Evolutionary conservation across 2,797 vertebrate species (phyloP), one percentile per base, ranked within the genome.

Genomic region (Lutjanus argentimaculatus): DNA sequence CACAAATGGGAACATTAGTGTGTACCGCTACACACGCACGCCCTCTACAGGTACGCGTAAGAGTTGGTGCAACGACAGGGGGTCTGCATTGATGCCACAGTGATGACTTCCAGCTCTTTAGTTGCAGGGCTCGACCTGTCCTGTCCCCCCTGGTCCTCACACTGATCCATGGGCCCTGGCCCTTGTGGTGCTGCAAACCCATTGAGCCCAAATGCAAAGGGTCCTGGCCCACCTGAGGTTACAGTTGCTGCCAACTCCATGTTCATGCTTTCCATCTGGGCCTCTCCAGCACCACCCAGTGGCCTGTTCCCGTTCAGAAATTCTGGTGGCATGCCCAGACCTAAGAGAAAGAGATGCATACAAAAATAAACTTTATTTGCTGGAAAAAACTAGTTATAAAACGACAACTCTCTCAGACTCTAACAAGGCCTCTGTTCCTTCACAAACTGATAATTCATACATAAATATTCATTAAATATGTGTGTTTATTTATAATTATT

Each of bases 1-100:
- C 76, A 86, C 75, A 86, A 66, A 86, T 69, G 22, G 62, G 46
- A 68, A 82, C 30, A 80, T 75, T 42, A 70, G 57, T 17, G 15
- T 89, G 65, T 75, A 83, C 69, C 42, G 19, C 61, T 43, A 45
- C 10, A 72, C 77, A 69, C 80, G 59, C 77, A 74, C 57, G 63
- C 83, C 69, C 82, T 86, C 91, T 96, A 97, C 92, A 96, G 96
- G 93, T 97, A 99, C 8, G 97, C 97, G 42, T 99, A 99, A 87
- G 98, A 98, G 93, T 97, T 99, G 94, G 97, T 99, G 96, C 98
- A 99, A 91, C 97, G 97, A 91, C 98, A 99, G 7, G 98, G 97
- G 49, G 97, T 98, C 88, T 99, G 99, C 97, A 99, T 98, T 86
- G 98, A 97, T 25, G 98, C 97, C 93, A 99, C 97, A 79, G 97